Evolutionary conservation across 1,140 invertebrate genomes (phyloP).

Genomic region (Lepidostoma basale): DNA sequence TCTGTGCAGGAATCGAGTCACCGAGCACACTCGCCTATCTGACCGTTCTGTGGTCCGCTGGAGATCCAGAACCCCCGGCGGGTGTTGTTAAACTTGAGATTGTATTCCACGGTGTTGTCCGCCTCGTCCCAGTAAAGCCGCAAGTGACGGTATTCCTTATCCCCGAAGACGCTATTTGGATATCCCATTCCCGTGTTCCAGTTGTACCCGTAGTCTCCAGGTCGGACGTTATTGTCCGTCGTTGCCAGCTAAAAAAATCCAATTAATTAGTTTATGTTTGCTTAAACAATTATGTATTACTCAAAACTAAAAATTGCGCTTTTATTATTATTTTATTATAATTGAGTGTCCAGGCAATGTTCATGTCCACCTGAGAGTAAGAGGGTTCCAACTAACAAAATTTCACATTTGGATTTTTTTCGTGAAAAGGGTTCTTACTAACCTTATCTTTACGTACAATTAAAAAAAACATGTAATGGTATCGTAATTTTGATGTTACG

Average conservation of each 20-base stretch:
- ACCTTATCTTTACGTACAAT: too few species aligned
- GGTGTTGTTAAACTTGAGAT: conserved; percentile 57
- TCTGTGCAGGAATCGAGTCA: background rate
- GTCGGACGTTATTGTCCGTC: conserved; percentile 29
- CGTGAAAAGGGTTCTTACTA: too few species aligned
- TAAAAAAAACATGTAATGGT: too few species aligned
- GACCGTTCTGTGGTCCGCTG: conserved; percentile 61
- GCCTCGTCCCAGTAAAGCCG: conserved; percentile 62
- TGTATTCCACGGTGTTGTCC: conserved; percentile 59
- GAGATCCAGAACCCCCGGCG: conserved; percentile 63
- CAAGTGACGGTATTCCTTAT: conserved; percentile 45
- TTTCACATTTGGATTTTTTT: too few species aligned
- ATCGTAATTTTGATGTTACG: too few species aligned
- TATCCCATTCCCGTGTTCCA: conserved; percentile 20
- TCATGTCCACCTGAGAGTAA: too few species aligned
- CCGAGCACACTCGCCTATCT: conserved; percentile 36
- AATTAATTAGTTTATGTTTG: too few species aligned
- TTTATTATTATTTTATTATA: too few species aligned
- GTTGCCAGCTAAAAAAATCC: conserved; percentile 29
- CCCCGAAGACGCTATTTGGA: conserved; percentile 33
- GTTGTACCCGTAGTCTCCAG: conserved; percentile 36
- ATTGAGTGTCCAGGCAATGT: too few species aligned
- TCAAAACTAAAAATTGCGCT: too few species aligned
- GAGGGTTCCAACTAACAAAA: too few species aligned
- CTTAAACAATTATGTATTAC: too few species aligned